These are phyloP conservation scores for Dexiosoma caninum DNA, from an alignment of 2,888 invertebrate genomes.

Conservation along the genomic window DNA sequence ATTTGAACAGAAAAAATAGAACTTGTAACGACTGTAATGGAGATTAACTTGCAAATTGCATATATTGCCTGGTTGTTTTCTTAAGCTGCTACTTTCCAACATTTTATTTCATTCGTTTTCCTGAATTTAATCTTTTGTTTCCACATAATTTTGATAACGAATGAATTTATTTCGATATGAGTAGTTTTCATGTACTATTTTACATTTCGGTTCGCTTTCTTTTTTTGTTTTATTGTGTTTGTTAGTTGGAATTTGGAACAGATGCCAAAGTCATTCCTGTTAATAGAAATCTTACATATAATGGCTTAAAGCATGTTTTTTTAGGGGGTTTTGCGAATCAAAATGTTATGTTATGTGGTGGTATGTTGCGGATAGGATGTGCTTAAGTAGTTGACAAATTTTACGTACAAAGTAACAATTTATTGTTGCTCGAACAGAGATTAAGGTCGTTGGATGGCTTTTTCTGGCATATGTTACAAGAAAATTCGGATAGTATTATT, in stretches of 20 bases:
- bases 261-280: constrained; percentile 24
- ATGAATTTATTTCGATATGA: constrained; percentile 15
- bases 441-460: too few species aligned
- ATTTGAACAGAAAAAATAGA: constrained; percentile 1
- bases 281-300: constrained; percentile 14
- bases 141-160: constrained; percentile 44
- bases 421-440: too few species aligned
- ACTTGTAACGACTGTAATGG: constrained; percentile 2
- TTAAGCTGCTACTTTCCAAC: constrained; percentile 31
- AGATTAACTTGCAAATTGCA: constrained; percentile 40
- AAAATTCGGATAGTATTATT: too few species aligned
- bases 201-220: not conserved
- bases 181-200: constrained; percentile 1
- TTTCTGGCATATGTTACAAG: too few species aligned
- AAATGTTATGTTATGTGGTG: too few species aligned
- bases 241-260: not conserved
- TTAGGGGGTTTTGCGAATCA: not conserved
- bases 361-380: too few species aligned
- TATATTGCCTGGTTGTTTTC: not conserved
- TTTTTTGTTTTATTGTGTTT: not conserved
- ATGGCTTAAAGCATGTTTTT: constrained; percentile 11
- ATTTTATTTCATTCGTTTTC: constrained; percentile 7
- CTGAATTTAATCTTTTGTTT: constrained; percentile 45
- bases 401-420: too few species aligned
- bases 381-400: too few species aligned